A percentile compares a stretch with the other conserved stretches of the same genome.
Evolutionary conservation across 2,113 vertebrate species (phyloP).

Genomic region (Notechis scutatus): DNA sequence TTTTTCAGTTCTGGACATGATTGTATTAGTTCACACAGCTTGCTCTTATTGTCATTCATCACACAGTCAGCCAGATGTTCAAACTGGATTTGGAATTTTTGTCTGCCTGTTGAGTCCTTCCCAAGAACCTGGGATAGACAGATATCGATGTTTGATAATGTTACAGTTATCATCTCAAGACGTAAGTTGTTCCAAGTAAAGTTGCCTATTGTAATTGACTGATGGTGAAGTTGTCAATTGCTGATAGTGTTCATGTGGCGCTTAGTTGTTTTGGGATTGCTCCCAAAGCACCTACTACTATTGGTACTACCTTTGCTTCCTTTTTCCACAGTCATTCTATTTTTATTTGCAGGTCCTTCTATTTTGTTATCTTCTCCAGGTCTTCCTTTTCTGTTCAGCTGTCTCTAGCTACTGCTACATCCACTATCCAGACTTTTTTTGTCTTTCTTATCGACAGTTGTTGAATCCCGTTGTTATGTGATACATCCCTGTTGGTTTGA

Average conservation of each 20-base stretch:
- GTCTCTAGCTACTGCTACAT: not conserved
- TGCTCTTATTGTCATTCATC: not conserved
- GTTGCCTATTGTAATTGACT: not conserved
- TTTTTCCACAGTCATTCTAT: not conserved
- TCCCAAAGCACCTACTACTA: not conserved
- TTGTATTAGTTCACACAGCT: not conserved
- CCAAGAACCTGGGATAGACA: not conserved
- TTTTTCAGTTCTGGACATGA: not conserved
- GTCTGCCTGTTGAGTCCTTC: not conserved
- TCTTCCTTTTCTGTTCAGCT: not conserved
- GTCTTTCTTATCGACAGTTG: not conserved
- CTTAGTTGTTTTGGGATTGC: not conserved
- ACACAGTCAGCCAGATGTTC: not conserved
- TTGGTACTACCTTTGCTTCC: not conserved
- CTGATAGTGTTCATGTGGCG: not conserved
- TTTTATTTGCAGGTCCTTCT: not conserved
- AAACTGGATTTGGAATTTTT: not conserved
- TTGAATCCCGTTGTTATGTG: not conserved
- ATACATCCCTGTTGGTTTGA: not conserved
- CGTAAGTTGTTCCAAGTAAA: not conserved
- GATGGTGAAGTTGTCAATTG: not conserved
- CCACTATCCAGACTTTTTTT: not conserved
- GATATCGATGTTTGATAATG: not conserved
- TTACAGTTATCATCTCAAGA: not conserved
- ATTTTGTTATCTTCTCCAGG: not conserved